Evolutionary conservation across 2,888 invertebrate genomes (phyloP).

Genomic region (Bellardia pandia): DNA sequence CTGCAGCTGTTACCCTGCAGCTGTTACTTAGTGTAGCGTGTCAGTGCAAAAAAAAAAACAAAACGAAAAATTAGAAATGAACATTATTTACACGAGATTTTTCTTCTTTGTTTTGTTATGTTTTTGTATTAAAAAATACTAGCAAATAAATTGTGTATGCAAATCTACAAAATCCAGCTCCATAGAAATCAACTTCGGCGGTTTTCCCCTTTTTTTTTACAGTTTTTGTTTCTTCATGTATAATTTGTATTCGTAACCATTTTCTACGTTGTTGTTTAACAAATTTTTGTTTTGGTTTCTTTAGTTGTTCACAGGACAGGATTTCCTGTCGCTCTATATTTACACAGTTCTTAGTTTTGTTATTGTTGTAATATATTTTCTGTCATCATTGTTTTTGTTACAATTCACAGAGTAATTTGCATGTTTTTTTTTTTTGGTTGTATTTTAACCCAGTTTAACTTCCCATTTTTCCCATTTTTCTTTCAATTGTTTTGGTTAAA

Average conservation of each 20-base stretch:
- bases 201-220: conserved; percentile 15
- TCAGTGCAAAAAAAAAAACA: not conserved
- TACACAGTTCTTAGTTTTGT: conserved; percentile 10
- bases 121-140: not conserved
- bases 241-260: conserved; percentile 57
- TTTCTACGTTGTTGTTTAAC: conserved; percentile 39
- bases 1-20: no score
- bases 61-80: not conserved
- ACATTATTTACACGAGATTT: not conserved
- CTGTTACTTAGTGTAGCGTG: not conserved
- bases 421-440: conserved; percentile 42
- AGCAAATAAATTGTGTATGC: conserved; percentile 37
- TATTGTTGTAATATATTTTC: conserved; percentile 46
- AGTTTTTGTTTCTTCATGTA: conserved; percentile 35
- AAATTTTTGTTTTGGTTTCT: conserved; percentile 12
- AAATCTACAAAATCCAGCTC: conserved; percentile 51
- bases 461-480: conserved; percentile 53
- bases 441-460: conserved; percentile 71
- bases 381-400: conserved; percentile 45
- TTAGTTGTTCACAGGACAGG: conserved; percentile 57
- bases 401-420: conserved; percentile 61
- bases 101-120: not conserved
- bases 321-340: conserved; percentile 70
- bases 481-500: conserved; percentile 66
- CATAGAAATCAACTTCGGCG: conserved; percentile 35